These are phyloP conservation scores for Proisotoma minuta DNA, from an alignment of 2,888 invertebrate species.

Conservation along the genomic window DNA sequence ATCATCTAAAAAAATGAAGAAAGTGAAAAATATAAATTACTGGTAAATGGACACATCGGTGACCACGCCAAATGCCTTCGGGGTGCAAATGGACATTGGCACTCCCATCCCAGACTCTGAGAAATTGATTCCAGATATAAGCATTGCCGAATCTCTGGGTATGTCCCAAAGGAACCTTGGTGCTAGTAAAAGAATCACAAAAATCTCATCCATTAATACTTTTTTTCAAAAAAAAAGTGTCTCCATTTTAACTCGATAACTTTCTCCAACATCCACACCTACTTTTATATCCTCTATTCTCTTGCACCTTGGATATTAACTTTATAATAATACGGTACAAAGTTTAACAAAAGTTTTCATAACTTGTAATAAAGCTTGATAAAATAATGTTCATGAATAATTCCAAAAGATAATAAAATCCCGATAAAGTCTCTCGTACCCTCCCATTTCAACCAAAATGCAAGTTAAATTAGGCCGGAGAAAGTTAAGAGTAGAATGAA, in stretches of 20 bases:
- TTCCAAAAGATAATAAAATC: conserved; percentile 14
- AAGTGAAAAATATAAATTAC: conserved; percentile 2
- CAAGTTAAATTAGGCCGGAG: too few species aligned
- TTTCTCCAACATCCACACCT: conserved; percentile 13
- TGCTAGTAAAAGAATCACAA: conserved; percentile 26
- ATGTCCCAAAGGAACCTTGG: conserved; percentile 76
- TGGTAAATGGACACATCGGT: conserved; percentile 65
- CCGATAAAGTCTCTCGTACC: too few species aligned
- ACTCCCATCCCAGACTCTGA: conserved; percentile 86
- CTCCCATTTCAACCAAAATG: too few species aligned
- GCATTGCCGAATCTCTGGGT: conserved; percentile 84
- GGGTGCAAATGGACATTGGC: conserved; percentile 74
- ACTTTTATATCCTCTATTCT: background rate
- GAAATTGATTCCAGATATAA: conserved; percentile 71
- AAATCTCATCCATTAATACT: conserved; percentile 14
- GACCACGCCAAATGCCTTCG: conserved; percentile 88
- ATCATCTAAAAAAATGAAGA: background rate
- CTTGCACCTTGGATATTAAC: background rate
- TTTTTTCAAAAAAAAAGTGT: conserved; percentile 9
- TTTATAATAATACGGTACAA: too few species aligned
- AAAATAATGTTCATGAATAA: conserved; percentile 14
- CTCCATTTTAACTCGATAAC: background rate
- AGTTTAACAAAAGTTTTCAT: too few species aligned
- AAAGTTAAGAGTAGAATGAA: too few species aligned
- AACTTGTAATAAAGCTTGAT: too few species aligned